Evolutionary conservation across 2,113 vertebrate genomes (phyloP), one percentile per base, ranked within the genome.

Genomic region (Dicerorhinus sumatrensis): DNA sequence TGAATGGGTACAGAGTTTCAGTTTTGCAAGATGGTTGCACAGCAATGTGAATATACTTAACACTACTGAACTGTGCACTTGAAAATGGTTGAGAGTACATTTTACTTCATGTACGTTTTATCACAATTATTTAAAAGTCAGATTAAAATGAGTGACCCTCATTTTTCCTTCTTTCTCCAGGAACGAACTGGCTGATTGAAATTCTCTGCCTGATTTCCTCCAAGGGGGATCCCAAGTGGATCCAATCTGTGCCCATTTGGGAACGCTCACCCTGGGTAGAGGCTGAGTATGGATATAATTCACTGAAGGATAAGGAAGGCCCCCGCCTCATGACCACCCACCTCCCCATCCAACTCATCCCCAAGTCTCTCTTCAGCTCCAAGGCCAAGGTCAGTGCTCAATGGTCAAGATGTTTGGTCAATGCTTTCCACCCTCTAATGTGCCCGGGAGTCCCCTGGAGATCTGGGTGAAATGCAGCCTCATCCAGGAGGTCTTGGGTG

Each of bases 121-220:
- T 9, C 18, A 51, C 4, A 36, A 16, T n/a, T 14, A 48, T 27
- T 27, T 39, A 12, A 12, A 77, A 21, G 29, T 36, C 10, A 73
- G 18, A 2, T 60, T 46, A n/a, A 63, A 56, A 29, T 6, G 23
- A 65, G 2, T 87, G 16, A 51, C 8, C 4, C 4, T n/a, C 1
- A 23, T 27, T 63, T 79, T 84, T 27, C 0, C 9, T 72, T 90
- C 27, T 58, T 80, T 31, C 3, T 60, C 20, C 31, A 95, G 94
- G 92, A 73, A 99, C 98, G 7, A 93, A 98, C 80, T 99, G 99
- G 99, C 98, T 99, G 98, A 97, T 99, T 31, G 99, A 99, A 96
- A 99, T 99, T 73, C 62, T 99, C 58, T 98, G 98, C 0, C 96
- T 99, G 91, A 96, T 99, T 67, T 95, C 98, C 8, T 98, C 98